Evolutionary conservation across 2,797 vertebrate species (phyloP), one percentile per base, ranked within the genome.

Genomic region (Pelobates cultripes): DNA sequence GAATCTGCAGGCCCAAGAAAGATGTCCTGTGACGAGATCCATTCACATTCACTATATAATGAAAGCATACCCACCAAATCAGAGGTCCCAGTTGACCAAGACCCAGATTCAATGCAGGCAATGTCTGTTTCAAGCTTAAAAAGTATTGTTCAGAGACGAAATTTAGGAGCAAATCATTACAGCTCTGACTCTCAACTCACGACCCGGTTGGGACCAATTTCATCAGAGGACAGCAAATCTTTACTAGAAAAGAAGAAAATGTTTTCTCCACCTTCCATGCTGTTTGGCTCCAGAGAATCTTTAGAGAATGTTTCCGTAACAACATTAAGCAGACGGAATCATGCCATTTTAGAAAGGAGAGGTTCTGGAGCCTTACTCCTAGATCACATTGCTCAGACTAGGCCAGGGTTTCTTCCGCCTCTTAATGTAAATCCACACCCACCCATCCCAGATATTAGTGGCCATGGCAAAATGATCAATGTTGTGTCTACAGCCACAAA

Each of bases 161-260:
- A 93, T 84, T 90, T 93, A 0, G 96, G 95, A 3, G 87, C 94
- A 67, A 93, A 94, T 87, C 95, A 96, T 85, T 96, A 96, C 83
- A 96, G 94, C 85, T 97, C 96, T 0, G 94, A 97, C 86, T 96
- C 96, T 70, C 97, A 96, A 86, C 90, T 96, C 73, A 86, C 88
- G 2, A 80, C 89, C 78, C 77, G 90, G 87, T 82, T 91, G 77
- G 77, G 78, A 57, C 88, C 90, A 85, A 79, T 86, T 78, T 84
- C 76, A 75, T 44, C 75, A 64, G 92, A 92, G 77, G 92, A 91
- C 3, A 85, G 85, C 66, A 94, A 89, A 86, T 86, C 85, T 28
- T 85, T 89, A 42, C 75, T 60, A 43, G 93, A 94, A 85, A 96
- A 92, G 84, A 94, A 91, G 43, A 97, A 95, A 81, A 82, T 94